Evolutionary conservation across 2,888 invertebrate species (phyloP).

Genomic region (Seladonia tumulorum): DNA sequence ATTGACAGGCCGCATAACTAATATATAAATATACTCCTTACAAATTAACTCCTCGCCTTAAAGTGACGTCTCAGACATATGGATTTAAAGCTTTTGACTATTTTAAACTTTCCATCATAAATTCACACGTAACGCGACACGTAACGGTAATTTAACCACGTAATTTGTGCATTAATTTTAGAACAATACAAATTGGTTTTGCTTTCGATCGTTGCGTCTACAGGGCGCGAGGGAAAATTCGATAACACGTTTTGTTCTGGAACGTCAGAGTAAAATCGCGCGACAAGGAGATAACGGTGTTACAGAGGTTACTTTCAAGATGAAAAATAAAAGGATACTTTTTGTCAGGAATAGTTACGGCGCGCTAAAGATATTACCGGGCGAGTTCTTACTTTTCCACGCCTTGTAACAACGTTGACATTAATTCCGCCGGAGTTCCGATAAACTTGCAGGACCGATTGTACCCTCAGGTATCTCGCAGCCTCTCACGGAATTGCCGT

Average conservation of each 20-base stretch:
- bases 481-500: conserved; percentile 33
- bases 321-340: not conserved
- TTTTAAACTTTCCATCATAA: not conserved
- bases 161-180: not conserved
- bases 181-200: not conserved
- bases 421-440: conserved; percentile 1
- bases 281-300: not conserved
- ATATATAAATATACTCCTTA: too few relatives aligned
- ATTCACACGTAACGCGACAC: not conserved
- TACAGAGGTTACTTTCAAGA: not conserved
- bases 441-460: not conserved
- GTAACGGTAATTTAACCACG: not conserved
- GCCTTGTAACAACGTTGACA: conserved; percentile 1
- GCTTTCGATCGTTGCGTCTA: not conserved
- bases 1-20: not conserved
- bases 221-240: not conserved
- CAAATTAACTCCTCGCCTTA: not conserved
- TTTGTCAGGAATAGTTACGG: not conserved
- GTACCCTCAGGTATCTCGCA: not conserved
- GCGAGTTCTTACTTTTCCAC: conserved; percentile 16
- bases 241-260: not conserved
- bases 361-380: not conserved
- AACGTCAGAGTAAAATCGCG: not conserved
- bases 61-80: not conserved
- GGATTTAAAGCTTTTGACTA: not conserved